Base-by-base conservation (phyloP, 1,140 invertebrate genomes). In the Drosophila rufa region DNA sequence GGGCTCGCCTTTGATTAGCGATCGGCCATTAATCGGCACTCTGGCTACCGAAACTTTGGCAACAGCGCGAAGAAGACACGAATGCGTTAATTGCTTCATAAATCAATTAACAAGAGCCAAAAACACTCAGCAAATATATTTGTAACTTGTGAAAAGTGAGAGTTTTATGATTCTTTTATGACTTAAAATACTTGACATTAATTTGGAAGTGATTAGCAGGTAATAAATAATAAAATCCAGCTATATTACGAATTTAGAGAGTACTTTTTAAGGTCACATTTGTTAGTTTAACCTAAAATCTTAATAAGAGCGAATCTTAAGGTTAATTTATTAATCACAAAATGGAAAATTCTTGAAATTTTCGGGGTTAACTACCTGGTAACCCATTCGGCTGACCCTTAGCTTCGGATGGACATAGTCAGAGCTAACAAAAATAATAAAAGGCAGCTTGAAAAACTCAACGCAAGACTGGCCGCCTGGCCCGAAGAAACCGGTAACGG, bases 401-500 rank as follows among this genome's bases (percentile, higher is more conserved):
- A 19, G 30, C 33, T 25, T 7, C 40, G 53, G 81, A 71, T 64
- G 58, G 62, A 51, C 45, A 47, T 14, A 75, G 47, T 64, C 70
- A 43, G 55, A 71, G 65, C 56, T 38, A 56, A 57, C 22, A 12
- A 4, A 33, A 4, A 42, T 3, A n/a, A 43, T 22, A 30, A 27
- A 33, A 50, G 0, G 30, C 60, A 40, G 12, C 57, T 59, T 9
- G 17, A 42, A 17, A 40, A 40, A 25, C 55, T 25, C 62, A 68
- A 68, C 36, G 46, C 66, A 67, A 69, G 64, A 53, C 62, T 68
- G 46, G 36, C 38, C 73, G 46, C 36, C 45, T 50, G 59, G 36
- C 19, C 38, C 17, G 59, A 89, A 71, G 78, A 90, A 90, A 89
- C 85, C 85, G 85, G 85, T 89, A 90, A 90, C 45, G 64, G 79